Conservation (phyloP, 2,113 vertebrate species). For the Psammodynastes pulverulentus region DNA sequence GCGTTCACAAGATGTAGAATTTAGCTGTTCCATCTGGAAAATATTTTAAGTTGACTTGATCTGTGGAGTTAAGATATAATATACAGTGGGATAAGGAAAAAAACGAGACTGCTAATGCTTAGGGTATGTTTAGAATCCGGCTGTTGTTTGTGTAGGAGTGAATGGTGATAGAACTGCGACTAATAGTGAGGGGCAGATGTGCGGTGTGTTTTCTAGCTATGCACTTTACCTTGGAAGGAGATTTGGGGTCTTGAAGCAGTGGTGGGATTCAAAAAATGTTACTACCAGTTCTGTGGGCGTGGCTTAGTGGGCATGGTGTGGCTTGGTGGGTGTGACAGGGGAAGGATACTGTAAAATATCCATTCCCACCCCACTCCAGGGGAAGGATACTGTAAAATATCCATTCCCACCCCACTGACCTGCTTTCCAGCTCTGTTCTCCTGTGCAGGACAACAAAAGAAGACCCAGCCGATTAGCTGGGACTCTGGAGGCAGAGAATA, state of each 20-base stretch:
- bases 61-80: slow-evolving; percentile 61
- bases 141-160: slow-evolving; percentile 47
- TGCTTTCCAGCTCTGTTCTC: no score
- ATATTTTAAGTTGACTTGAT: slow-evolving; percentile 65
- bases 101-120: slow-evolving; percentile 31
- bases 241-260: slow-evolving; percentile 53
- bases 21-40: slow-evolving; percentile 71
- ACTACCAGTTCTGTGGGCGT: no score
- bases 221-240: slow-evolving; percentile 52
- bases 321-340: no score
- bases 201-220: slow-evolving; percentile 39
- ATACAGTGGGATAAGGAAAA: slow-evolving; percentile 52
- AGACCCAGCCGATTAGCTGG: no score
- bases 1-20: slow-evolving; percentile 60
- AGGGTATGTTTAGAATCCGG: slow-evolving; percentile 43
- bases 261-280: no score
- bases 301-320: no score
- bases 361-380: no score
- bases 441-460: no score
- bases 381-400: no score
- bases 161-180: slow-evolving; percentile 44
- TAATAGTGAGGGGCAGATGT: slow-evolving; percentile 22
- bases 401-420: no score
- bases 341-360: no score
- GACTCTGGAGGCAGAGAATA: no score